Percentiles rank a stretch among this genome's conserved stretches.
Evolutionary conservation across 2,888 invertebrate genomes (phyloP).

Genomic region (Priocnemis perturbator): DNA sequence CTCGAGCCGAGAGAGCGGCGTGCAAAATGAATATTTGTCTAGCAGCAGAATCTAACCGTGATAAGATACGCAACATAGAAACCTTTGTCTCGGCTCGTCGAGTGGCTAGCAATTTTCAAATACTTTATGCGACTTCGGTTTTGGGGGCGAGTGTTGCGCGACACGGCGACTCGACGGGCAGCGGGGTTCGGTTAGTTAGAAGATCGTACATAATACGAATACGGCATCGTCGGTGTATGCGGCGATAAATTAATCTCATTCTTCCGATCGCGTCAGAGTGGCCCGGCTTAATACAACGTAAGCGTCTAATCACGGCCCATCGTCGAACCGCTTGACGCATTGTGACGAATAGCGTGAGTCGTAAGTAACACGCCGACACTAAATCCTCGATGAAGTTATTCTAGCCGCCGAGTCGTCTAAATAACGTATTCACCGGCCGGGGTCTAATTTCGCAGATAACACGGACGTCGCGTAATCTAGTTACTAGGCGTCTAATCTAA

Average conservation of each 20-base stretch:
- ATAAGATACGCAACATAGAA: conserved; percentile 20
- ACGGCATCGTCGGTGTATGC: not conserved
- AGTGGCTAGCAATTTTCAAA: conserved; percentile 8
- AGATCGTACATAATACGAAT: not conserved
- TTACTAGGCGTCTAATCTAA: conserved; percentile 75
- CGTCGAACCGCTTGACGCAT: too few species aligned
- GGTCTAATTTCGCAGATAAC: conserved; percentile 73
- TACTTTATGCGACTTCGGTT: not conserved
- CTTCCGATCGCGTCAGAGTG: too few species aligned
- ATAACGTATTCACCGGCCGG: conserved; percentile 65
- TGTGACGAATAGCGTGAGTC: not conserved
- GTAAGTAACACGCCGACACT: not conserved
- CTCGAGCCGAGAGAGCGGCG: not conserved
- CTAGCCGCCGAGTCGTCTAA: conserved; percentile 52
- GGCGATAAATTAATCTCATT: conserved; percentile 8
- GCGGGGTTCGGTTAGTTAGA: not conserved
- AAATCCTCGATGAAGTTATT: conserved; percentile 15
- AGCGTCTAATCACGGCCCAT: too few species aligned
- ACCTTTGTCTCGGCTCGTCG: not conserved
- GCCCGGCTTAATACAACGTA: too few species aligned
- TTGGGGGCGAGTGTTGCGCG: not conserved
- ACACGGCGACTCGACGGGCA: not conserved
- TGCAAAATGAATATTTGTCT: conserved; percentile 25
- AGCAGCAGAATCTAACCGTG: conserved; percentile 37
- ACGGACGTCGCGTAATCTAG: conserved; percentile 69